Conservation (phyloP, 2,113 vertebrate genomes). For the Pedetes capensis region DNA sequence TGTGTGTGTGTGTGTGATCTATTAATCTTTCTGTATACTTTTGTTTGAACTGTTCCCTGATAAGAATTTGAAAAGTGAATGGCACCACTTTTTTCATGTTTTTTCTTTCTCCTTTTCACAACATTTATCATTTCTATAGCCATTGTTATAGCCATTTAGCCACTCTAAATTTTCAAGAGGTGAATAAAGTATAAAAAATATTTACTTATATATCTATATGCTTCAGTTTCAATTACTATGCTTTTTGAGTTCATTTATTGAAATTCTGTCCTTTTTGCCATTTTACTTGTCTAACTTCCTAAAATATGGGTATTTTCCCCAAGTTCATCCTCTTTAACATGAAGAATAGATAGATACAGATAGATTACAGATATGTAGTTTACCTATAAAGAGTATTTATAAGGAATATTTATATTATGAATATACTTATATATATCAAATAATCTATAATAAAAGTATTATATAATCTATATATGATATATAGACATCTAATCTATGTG, state of each 20-base stretch:
- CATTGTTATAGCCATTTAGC: background rate
- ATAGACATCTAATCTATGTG: background rate
- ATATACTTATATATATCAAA: background rate
- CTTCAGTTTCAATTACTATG: background rate
- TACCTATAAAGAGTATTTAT: too few relatives aligned
- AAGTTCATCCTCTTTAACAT: background rate
- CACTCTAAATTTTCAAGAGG: background rate
- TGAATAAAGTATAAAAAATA: conserved; percentile 24
- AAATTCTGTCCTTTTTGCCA: background rate
- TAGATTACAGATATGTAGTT: background rate
- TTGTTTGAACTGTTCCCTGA: background rate
- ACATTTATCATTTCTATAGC: background rate
- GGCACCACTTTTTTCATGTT: background rate
- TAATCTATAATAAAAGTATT: background rate
- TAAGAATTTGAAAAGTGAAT: background rate
- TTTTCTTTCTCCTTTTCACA: background rate
- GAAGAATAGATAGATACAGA: background rate
- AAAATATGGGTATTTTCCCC: background rate
- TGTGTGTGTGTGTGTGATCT: background rate
- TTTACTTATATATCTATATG: background rate
- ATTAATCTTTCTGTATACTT: background rate
- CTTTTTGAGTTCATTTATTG: background rate
- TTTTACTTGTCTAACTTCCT: background rate
- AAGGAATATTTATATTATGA: background rate
- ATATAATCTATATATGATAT: background rate